Conservation (phyloP, 2,797 vertebrate genomes). For the Iguana delicatissima region DNA sequence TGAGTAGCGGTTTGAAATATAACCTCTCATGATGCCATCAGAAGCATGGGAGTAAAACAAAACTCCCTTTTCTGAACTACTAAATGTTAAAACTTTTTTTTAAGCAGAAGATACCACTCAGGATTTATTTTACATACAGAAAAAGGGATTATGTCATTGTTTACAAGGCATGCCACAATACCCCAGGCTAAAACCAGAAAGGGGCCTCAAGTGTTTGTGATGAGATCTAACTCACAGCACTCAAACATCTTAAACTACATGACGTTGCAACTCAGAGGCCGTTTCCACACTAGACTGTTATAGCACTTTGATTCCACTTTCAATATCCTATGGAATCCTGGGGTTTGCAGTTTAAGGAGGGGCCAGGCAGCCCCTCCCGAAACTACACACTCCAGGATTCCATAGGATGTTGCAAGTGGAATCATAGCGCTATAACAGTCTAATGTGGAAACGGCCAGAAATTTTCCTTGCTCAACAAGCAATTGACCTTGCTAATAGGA, state of each 20-base stretch:
- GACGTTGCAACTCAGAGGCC: neutral
- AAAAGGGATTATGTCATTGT: neutral
- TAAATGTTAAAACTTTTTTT: neutral
- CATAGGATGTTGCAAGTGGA: no score
- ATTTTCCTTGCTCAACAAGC: neutral
- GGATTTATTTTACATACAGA: neutral
- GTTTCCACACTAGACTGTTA: no score
- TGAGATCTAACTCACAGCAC: neutral
- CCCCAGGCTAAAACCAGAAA: neutral
- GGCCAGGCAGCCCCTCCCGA: no score
- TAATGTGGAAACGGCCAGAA: no score
- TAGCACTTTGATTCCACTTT: no score
- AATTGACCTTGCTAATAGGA: neutral
- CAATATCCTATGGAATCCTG: no score
- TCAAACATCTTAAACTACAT: neutral
- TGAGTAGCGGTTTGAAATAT: constrained; percentile 46
- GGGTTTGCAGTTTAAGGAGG: no score
- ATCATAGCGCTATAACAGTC: no score
- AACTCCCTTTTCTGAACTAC: constrained; percentile 20
- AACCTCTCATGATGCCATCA: constrained; percentile 35
- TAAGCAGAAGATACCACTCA: neutral
- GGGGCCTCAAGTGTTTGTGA: no score
- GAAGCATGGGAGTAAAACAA: constrained; percentile 27
- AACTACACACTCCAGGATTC: no score
- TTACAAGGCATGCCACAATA: neutral